Percentiles rank a stretch among this genome's conserved stretches.
Conservation (phyloP, 2,888 invertebrate genomes). For the Zele albiditarsus region DNA sequence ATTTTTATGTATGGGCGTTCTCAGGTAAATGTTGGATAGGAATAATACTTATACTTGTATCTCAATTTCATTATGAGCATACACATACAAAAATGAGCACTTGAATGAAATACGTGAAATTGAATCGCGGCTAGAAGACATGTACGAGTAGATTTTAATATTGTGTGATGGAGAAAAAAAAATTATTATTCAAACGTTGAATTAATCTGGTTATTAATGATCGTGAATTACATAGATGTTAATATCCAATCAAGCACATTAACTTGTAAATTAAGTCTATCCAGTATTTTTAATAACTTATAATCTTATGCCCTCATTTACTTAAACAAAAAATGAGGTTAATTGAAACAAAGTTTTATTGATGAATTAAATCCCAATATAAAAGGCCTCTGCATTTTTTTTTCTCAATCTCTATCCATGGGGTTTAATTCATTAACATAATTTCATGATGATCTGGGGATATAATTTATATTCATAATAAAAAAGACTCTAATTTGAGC, state of each 20-base stretch:
- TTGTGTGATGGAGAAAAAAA: neutral
- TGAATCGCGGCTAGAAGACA: neutral
- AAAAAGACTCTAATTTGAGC: neutral
- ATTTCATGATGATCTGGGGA: neutral
- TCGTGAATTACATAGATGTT: neutral
- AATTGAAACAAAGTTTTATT: neutral
- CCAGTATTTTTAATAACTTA: conserved; percentile 1
- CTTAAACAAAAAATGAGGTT: neutral
- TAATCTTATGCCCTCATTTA: neutral
- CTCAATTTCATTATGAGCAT: neutral
- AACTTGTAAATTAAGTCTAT: neutral
- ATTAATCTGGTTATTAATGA: neutral
- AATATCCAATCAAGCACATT: neutral
- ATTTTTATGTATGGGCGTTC: conserved; percentile 55
- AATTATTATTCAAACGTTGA: conserved; percentile 4
- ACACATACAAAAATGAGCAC: neutral
- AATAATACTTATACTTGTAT: conserved; percentile 31
- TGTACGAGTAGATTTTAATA: neutral
- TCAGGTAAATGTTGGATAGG: conserved; percentile 44
- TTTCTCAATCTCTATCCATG: neutral
- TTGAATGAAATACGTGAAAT: neutral
- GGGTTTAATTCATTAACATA: neutral
- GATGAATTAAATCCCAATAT: neutral
- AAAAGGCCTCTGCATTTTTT: neutral
- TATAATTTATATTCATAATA: neutral